A percentile compares a stretch with the other conserved stretches of the same genome.
These are phyloP conservation scores for Hemaris fuciformis DNA, from an alignment of 2,888 invertebrate species.

Conservation along the genomic window DNA sequence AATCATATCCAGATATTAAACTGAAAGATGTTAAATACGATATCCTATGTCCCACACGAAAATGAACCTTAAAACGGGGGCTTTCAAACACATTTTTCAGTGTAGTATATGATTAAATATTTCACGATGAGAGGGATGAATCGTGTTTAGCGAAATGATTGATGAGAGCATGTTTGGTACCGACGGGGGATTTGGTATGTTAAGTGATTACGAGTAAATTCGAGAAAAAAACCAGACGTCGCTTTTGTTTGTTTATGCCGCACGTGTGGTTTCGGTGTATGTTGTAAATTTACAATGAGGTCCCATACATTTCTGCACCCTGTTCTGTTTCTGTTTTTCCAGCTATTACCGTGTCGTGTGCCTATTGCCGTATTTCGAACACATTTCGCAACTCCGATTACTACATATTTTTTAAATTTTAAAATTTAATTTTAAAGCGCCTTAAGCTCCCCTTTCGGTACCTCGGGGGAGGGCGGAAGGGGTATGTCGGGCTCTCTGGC, in stretches of 20 bases:
- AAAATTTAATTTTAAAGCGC: too few species aligned
- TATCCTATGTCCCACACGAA: not conserved
- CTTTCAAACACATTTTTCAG: not conserved
- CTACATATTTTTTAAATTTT: too few species aligned
- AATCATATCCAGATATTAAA: not conserved
- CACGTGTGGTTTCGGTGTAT: not conserved
- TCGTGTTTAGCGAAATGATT: slow-evolving; percentile 30
- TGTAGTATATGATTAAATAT: not conserved
- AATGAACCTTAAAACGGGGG: not conserved
- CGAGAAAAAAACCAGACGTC: slow-evolving; percentile 4
- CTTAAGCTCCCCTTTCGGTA: too few species aligned
- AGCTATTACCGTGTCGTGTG: too few species aligned
- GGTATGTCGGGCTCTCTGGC: too few species aligned
- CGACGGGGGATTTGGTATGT: slow-evolving; percentile 13
- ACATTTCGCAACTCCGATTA: too few species aligned
- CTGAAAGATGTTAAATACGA: slow-evolving; percentile 1
- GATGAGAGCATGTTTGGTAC: slow-evolving; percentile 26
- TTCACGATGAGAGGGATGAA: slow-evolving; percentile 23
- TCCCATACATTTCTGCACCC: too few species aligned
- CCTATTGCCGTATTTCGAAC: too few species aligned
- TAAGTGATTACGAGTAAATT: slow-evolving; percentile 15
- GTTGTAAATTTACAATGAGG: not conserved
- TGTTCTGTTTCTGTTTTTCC: too few species aligned
- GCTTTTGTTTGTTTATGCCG: slow-evolving; percentile 6
- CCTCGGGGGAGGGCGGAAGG: too few species aligned